These are phyloP conservation scores for Chalcosyrphus nemorum DNA, from an alignment of 2,888 invertebrate species.

Conservation along the genomic window DNA sequence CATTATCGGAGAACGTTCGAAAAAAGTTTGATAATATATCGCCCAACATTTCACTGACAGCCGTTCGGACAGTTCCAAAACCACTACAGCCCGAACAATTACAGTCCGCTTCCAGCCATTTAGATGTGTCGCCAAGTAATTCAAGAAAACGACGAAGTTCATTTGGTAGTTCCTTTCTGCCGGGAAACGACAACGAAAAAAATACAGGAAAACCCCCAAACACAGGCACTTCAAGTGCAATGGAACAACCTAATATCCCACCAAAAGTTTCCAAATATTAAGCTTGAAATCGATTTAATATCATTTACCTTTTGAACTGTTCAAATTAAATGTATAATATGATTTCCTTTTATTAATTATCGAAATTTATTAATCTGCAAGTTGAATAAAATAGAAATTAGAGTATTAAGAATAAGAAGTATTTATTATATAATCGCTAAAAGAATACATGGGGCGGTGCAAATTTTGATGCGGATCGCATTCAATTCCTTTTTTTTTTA, in stretches of 20 bases:
- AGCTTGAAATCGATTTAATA: conserved; percentile 6
- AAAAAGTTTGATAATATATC: conserved; percentile 78
- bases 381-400: conserved; percentile 38
- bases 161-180: background rate
- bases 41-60: conserved; percentile 78
- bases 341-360: background rate
- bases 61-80: conserved; percentile 71
- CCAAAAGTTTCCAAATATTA: conserved; percentile 42
- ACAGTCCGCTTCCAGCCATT: background rate
- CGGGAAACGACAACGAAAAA: background rate
- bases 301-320: background rate
- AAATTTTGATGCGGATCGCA: too few relatives aligned
- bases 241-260: conserved; percentile 35
- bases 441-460: background rate
- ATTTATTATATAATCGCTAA: background rate
- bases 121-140: conserved; percentile 26
- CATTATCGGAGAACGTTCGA: conserved; percentile 77
- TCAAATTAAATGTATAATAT: conserved; percentile 2
- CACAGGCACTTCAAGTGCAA: background rate
- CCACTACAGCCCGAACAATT: conserved; percentile 17
- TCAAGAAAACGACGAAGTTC: conserved; percentile 52
- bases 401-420: background rate
- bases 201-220: background rate
- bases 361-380: background rate
- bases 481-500: too few relatives aligned